Conservation (phyloP, 2,888 invertebrate genomes). For the Liodrosophila aerea region DNA sequence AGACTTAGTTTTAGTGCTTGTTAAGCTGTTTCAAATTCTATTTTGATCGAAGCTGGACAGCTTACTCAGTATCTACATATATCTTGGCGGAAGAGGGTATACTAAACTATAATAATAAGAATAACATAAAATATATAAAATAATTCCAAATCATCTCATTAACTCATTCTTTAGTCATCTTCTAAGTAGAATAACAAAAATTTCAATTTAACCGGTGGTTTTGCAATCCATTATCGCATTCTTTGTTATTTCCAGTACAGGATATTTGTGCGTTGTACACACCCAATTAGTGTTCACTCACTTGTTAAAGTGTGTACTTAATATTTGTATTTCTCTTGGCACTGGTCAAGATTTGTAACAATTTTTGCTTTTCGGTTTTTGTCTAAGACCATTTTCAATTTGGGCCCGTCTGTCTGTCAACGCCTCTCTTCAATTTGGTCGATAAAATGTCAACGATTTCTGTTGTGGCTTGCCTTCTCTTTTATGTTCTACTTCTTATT, state of each 20-base stretch:
- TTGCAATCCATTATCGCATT: no score
- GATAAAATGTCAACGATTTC: slow-evolving; percentile 50
- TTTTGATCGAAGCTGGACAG: slow-evolving; percentile 17
- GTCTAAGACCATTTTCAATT: slow-evolving; percentile 38
- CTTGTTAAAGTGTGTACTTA: slow-evolving; percentile 26
- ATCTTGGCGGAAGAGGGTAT: neutral
- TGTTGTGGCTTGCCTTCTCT: slow-evolving; percentile 36
- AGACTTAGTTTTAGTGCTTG: slow-evolving; percentile 47
- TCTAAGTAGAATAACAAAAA: no score
- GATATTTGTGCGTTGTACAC: neutral
- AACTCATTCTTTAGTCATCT: no score
- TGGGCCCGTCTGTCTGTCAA: slow-evolving; percentile 37
- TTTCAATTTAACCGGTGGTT: no score
- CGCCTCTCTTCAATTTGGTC: slow-evolving; percentile 43
- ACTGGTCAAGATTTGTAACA: slow-evolving; percentile 35
- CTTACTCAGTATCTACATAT: slow-evolving; percentile 7
- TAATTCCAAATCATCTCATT: no score
- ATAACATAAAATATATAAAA: no score
- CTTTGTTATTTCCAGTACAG: no score
- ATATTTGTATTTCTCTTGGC: slow-evolving; percentile 29
- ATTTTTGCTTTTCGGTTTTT: slow-evolving; percentile 8
- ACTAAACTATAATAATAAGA: no score
- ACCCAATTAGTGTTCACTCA: no score
- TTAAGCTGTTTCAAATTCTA: slow-evolving; percentile 31
- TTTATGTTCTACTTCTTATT: slow-evolving; percentile 7